Evolutionary conservation across 2,888 invertebrate genomes (phyloP).

Genomic region (Strigamia transsilvanica): DNA sequence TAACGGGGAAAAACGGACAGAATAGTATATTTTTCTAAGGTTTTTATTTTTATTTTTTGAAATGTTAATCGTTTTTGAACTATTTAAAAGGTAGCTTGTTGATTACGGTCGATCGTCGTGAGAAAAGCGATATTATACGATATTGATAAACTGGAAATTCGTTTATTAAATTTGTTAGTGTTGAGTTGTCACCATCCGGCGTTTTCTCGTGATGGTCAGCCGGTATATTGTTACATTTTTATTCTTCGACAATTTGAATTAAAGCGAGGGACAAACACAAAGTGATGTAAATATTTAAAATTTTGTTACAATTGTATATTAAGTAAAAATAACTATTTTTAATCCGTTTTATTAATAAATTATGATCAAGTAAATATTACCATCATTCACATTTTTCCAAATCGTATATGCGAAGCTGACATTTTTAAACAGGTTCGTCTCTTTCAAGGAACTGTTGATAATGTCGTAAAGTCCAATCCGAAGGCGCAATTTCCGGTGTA

Average conservation of each 20-base stretch:
- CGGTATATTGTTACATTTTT: not conserved
- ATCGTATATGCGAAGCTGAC: not conserved
- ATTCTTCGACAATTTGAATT: not conserved
- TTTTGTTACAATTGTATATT: not conserved
- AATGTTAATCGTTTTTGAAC: not conserved
- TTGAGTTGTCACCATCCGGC: too few species aligned
- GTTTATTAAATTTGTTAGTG: not conserved
- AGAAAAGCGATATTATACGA: not conserved
- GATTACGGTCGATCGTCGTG: not conserved
- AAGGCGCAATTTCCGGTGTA: not conserved
- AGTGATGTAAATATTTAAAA: not conserved
- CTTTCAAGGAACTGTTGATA: not conserved
- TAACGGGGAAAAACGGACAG: not conserved
- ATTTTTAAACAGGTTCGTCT: not conserved
- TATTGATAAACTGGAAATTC: not conserved
- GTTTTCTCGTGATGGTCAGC: not conserved
- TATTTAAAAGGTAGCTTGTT: not conserved
- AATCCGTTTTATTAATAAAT: not conserved
- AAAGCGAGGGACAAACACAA: not conserved
- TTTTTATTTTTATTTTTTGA: not conserved
- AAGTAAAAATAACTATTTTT: constrained; percentile 10
- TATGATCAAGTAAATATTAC: not conserved
- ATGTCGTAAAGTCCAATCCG: not conserved
- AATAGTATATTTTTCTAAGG: constrained; percentile 24
- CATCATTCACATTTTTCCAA: not conserved